These are phyloP conservation scores for Muscicapa adusta DNA, from an alignment of 2,113 vertebrate genomes.

Conservation along the genomic window DNA sequence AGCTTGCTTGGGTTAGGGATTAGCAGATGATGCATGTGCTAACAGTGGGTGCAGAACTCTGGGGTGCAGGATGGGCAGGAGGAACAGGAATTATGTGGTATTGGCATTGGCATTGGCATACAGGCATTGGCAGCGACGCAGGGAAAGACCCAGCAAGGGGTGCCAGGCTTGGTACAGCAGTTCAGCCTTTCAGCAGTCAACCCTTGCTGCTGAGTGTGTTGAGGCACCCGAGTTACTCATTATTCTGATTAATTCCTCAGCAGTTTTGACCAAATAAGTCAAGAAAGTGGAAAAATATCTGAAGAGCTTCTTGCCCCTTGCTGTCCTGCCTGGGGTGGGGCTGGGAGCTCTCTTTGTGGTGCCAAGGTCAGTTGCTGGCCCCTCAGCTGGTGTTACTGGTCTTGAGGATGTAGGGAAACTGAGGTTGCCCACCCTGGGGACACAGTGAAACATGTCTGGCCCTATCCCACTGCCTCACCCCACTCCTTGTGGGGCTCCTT, in stretches of 20 bases:
- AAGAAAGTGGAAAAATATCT: constrained; percentile 9
- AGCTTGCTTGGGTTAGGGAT: background rate
- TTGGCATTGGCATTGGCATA: no score
- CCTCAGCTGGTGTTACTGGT: background rate
- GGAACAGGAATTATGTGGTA: background rate
- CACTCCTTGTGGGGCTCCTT: background rate
- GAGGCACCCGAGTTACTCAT: background rate
- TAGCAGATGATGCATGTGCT: background rate
- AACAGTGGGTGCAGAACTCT: background rate
- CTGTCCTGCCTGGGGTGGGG: background rate
- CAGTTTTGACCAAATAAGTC: constrained; percentile 62
- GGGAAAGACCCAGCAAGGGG: background rate
- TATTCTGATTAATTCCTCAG: constrained; percentile 1
- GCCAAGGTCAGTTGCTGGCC: background rate
- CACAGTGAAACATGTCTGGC: background rate
- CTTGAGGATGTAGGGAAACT: background rate
- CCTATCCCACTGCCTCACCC: background rate
- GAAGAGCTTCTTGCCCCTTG: background rate
- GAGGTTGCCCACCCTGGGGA: background rate
- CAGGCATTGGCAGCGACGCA: rapidly evolving
- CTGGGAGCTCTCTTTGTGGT: background rate
- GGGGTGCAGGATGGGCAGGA: background rate
- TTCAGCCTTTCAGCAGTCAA: background rate
- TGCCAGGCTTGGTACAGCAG: background rate
- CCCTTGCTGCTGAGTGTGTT: background rate